A percentile compares a stretch with the other conserved stretches of the same genome.
Conservation (phyloP, 2,113 vertebrate species). For the Mohoua ochrocephala region DNA sequence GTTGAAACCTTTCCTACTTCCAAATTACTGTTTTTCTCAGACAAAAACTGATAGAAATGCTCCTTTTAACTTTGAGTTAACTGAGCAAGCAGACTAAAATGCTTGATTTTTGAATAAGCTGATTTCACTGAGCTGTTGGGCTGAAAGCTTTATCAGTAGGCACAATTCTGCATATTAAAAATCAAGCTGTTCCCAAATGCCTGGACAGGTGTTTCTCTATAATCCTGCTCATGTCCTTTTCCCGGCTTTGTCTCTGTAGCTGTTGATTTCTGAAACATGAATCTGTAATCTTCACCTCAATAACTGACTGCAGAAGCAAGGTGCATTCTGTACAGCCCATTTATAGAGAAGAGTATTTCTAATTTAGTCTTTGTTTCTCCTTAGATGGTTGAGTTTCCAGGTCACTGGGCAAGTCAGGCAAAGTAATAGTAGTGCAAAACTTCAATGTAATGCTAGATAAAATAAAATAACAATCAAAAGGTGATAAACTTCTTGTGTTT, state of each 20-base stretch:
- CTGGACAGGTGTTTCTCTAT: neutral
- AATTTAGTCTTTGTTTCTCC: neutral
- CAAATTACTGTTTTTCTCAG: neutral
- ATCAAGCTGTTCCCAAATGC: neutral
- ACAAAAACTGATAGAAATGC: neutral
- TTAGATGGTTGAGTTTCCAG: neutral
- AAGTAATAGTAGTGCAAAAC: no score
- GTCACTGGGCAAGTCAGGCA: neutral
- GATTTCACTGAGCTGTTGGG: neutral
- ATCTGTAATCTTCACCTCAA: neutral
- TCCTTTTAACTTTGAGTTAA: neutral
- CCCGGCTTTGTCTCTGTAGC: neutral
- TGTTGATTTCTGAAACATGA: neutral
- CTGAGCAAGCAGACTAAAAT: neutral
- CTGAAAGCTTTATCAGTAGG: neutral
- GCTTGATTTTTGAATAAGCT: neutral
- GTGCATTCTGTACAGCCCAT: neutral
- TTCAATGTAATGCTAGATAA: no score
- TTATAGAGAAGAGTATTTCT: neutral
- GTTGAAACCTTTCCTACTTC: neutral
- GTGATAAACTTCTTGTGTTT: neutral
- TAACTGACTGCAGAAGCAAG: neutral
- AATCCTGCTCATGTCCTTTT: neutral
- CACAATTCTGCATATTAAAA: neutral
- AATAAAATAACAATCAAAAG: neutral